Evolutionary conservation across 2,797 vertebrate species (phyloP).

Genomic region (Hipposideros larvatus): DNA sequence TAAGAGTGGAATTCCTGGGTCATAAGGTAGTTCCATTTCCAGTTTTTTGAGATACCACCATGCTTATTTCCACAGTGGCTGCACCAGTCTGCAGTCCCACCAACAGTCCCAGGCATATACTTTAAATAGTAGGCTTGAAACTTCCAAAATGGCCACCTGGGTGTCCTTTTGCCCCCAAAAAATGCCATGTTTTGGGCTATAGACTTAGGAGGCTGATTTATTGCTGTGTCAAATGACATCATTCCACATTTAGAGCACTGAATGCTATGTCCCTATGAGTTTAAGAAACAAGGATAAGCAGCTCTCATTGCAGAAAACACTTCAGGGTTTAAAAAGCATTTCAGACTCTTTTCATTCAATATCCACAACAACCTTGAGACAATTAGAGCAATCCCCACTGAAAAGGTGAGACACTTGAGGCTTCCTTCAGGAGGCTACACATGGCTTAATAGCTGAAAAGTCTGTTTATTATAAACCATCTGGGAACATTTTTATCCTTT

Average conservation of each 20-base stretch:
- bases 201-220: background rate
- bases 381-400: background rate
- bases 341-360: too few species aligned
- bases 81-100: too few species aligned
- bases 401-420: background rate
- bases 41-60: too few species aligned
- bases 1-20: too few species aligned
- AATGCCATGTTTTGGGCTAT: background rate
- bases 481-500: background rate
- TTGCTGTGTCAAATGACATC: background rate
- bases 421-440: background rate
- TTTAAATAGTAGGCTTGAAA: background rate
- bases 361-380: background rate
- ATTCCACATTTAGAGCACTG: background rate
- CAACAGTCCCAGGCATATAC: too few species aligned
- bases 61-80: too few species aligned
- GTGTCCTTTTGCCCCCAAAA: background rate
- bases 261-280: accelerated
- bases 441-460: background rate
- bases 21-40: too few species aligned
- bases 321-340: background rate
- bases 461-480: background rate
- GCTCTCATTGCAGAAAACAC: background rate
- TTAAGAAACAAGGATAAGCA: background rate
- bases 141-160: background rate